A percentile compares a stretch with the other conserved stretches of the same genome.
Evolutionary conservation across 1,140 invertebrate species (phyloP).

Genomic region (Oreohelix idahoensis): DNA sequence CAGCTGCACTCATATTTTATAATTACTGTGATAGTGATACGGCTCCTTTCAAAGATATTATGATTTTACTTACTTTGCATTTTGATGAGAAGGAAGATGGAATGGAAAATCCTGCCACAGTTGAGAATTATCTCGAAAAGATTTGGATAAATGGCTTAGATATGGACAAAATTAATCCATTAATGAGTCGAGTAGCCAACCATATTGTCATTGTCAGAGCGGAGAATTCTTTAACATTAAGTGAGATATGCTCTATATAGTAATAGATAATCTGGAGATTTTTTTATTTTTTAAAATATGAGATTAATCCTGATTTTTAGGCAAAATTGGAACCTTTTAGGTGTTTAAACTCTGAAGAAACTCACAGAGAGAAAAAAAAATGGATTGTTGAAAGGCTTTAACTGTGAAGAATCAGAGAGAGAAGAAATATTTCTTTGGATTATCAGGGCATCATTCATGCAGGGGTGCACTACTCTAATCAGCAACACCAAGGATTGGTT

Average conservation of each 20-base stretch:
- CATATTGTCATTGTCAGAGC: constrained; percentile 51
- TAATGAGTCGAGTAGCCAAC: constrained; percentile 60
- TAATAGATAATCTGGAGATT: too few relatives aligned
- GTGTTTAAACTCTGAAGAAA: too few relatives aligned
- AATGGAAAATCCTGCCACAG: background rate
- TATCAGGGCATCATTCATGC: too few relatives aligned
- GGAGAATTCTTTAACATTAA: background rate
- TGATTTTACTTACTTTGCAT: constrained; percentile 27
- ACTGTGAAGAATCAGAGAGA: too few relatives aligned
- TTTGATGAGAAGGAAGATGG: constrained; percentile 3
- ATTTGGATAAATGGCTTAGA: constrained; percentile 53
- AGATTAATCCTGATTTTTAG: too few relatives aligned
- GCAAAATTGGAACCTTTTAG: too few relatives aligned
- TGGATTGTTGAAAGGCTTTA: too few relatives aligned
- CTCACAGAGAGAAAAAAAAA: too few relatives aligned
- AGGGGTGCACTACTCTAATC: too few relatives aligned
- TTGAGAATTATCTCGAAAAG: constrained; percentile 47
- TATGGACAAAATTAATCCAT: constrained; percentile 58
- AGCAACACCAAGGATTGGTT: too few relatives aligned
- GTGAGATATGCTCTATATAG: background rate
- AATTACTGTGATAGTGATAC: constrained; percentile 64
- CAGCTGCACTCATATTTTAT: constrained; percentile 59
- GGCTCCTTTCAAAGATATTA: constrained; percentile 62
- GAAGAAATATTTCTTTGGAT: too few relatives aligned
- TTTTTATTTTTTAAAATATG: too few relatives aligned